Base-by-base conservation (phyloP, 2,797 vertebrate species). In the Tamandua tetradactyla region DNA sequence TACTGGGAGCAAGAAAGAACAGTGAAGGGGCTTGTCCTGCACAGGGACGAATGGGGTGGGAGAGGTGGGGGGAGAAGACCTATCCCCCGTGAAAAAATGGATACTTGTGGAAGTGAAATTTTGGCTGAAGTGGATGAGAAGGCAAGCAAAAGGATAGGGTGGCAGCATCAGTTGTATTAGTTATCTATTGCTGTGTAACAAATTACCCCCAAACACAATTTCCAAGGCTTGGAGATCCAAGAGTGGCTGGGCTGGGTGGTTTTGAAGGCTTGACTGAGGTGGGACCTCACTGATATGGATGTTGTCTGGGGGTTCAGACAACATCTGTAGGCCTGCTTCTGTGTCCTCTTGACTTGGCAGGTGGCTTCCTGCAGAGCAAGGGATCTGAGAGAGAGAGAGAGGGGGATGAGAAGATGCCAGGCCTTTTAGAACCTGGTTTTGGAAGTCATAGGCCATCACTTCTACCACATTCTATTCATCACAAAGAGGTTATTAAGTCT, bases 281-380 rank as follows among this genome's bases (percentile, higher is more conserved):
- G 0, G 1, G 23, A 64, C 30, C 4, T 10, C 12, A 14, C 9
- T 15, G 3, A 17, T 5, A 18, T 3, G 23, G 35, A 23, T 2
- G n/a, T 27, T 18, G 18, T 12, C 80, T 64, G 32, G 32, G 42
- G 27, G 59, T n/a, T n/a, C n/a, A n/a, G n/a, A n/a, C n/a, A n/a
- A n/a, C n/a, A n/a, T n/a, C n/a, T n/a, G n/a, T 15, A 6, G 74
- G 35, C 23, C 35, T 23, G 23, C 40, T 72, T 14, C n/a, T 4
- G 47, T 23, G 30, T 74, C 30, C 25, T 10, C 35, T 69, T 69
- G 20, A 22, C 4, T 3, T 3, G 25, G 12, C 86, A 47, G 27
- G 4, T 25, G 61, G 18, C n/a, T 66, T 32, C 57, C 20, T 25
- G 69, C 10, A 11, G 6, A 7, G 25, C 71, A 30, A 40, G 25